Evolutionary conservation across 2,888 invertebrate species (phyloP), one percentile per base, ranked within the genome.

Genomic region (Diarsia rubi): DNA sequence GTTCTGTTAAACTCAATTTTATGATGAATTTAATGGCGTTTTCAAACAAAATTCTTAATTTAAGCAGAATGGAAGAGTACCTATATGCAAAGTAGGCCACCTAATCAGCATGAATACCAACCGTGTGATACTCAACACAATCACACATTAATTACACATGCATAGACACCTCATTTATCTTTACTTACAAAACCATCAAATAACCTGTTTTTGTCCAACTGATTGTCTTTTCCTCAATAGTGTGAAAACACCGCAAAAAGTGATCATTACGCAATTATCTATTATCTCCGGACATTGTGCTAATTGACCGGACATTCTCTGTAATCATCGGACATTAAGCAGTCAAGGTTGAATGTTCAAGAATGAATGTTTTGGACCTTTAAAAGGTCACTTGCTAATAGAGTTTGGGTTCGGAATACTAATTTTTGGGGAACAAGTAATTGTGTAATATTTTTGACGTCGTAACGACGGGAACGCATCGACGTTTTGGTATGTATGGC

Each of bases 371-470:
- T 72, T 52, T 31, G 16, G 27, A 69, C 69, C 42, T 71, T 72
- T 31, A 3, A 81, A 81, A 81, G 84, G 84, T 84, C 84, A 75
- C 21, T 79, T 79, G 75, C 6, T 80, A 79, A 84, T 79, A 27
- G 68, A 42, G 47, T 52, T n/a, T 27, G 44, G 12, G 21, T 1
- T 0, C 44, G 0, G 81, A 82, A 82, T 82, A 82, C 75, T 63
- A 82, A 83, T 82, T 83, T 69, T 72, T 62, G 24, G 68, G 69
- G 27, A 64, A n/a, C 16, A 64, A 62, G 19, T 70, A 49, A 68
- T 71, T 78, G 60, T 60, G 21, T 62, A 82, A 82, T 64, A 64
- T 47, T 49, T 70, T 79, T 27, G 3, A 54, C 66, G 47, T 66
- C 9, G 19, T 21, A 44, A 74, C 6, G 31, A 31, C 14, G 8